A percentile compares a stretch with the other conserved stretches of the same genome.
Evolutionary conservation across 2,888 invertebrate genomes (phyloP).

Genomic region (Dynastes grantii): DNA sequence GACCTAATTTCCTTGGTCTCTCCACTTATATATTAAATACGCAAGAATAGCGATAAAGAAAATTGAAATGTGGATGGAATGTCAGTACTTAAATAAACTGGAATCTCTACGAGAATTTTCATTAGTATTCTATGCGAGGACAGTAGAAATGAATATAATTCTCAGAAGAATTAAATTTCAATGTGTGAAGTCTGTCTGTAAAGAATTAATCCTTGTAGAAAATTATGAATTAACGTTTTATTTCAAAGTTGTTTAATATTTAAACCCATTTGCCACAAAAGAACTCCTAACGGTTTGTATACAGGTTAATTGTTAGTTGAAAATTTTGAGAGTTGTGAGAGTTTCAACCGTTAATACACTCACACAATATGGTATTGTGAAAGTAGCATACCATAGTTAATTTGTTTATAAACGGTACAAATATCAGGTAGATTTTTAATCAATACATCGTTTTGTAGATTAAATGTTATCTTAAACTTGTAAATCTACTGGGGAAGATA

Average conservation of each 20-base stretch:
- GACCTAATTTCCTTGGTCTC: slow-evolving; percentile 8
- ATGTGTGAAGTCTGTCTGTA: no score
- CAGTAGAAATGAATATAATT: not conserved
- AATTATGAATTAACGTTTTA: not conserved
- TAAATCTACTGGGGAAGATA: slow-evolving; percentile 8
- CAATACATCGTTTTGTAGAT: not conserved
- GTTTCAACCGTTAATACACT: slow-evolving; percentile 33
- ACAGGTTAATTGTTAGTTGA: slow-evolving; percentile 43
- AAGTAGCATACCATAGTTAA: slow-evolving; percentile 41
- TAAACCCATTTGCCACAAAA: not conserved
- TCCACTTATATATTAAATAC: no score
- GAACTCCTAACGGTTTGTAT: slow-evolving; percentile 23
- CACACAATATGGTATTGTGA: slow-evolving; percentile 43
- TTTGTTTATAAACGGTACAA: slow-evolving; percentile 34
- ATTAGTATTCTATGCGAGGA: no score
- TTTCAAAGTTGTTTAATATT: not conserved
- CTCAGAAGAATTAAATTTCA: not conserved
- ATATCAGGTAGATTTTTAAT: not conserved
- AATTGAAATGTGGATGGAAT: no score
- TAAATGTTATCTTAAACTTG: slow-evolving; percentile 6
- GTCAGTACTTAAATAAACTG: no score
- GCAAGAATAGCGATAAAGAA: no score
- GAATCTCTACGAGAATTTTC: no score
- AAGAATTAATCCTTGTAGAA: no score
- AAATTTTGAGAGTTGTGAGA: slow-evolving; percentile 38